These are phyloP conservation scores for Chitala chitala DNA, from an alignment of 2,113 vertebrate genomes.

Conservation along the genomic window DNA sequence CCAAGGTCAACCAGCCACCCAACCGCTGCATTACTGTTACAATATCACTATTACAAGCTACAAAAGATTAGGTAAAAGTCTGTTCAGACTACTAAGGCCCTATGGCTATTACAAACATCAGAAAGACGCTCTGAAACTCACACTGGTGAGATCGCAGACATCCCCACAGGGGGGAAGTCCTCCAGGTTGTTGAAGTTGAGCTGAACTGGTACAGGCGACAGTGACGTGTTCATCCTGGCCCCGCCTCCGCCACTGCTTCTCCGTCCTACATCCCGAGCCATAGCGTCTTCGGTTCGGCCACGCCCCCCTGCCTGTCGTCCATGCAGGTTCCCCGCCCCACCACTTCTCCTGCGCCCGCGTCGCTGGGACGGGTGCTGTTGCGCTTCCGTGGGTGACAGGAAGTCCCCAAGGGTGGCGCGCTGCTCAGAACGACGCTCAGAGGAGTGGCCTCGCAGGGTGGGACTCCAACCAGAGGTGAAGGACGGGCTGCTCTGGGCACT, in stretches of 20 bases:
- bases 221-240: slow-evolving; percentile 44
- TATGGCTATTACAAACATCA: neutral
- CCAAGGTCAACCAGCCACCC: slow-evolving; percentile 83
- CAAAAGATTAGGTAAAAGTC: too few species aligned
- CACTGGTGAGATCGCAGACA: slow-evolving; percentile 58
- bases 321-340: slow-evolving; percentile 21
- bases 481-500: slow-evolving; percentile 65
- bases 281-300: slow-evolving; percentile 60
- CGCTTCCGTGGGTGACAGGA: slow-evolving; percentile 55
- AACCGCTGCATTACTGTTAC: slow-evolving; percentile 81
- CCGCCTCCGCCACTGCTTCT: slow-evolving; percentile 52
- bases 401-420: slow-evolving; percentile 70
- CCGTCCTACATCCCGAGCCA: slow-evolving; percentile 58
- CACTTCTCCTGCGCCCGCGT: slow-evolving; percentile 64
- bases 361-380: slow-evolving; percentile 54
- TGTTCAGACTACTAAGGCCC: neutral
- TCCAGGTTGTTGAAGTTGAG: slow-evolving; percentile 91
- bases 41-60: too few species aligned
- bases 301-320: slow-evolving; percentile 55
- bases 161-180: slow-evolving; percentile 88
- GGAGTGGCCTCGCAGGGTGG: slow-evolving; percentile 52
- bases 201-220: slow-evolving; percentile 54
- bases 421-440: slow-evolving; percentile 64
- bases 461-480: slow-evolving; percentile 56
- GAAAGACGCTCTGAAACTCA: slow-evolving; percentile 55